These are phyloP conservation scores for Columba janthina DNA, from an alignment of 2,113 vertebrate species.

Conservation along the genomic window DNA sequence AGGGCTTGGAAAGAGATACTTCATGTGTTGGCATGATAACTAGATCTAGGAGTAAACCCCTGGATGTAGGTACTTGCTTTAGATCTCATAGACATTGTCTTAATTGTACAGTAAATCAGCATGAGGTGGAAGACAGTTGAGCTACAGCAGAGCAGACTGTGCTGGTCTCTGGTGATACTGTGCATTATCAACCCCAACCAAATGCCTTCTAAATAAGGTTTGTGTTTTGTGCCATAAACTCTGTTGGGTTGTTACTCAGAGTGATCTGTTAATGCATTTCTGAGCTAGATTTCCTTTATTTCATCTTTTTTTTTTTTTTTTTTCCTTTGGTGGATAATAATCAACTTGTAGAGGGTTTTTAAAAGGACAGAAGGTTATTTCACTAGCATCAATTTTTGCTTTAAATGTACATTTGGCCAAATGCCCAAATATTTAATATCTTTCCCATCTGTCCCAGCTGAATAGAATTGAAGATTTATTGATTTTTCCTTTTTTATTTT, in stretches of 20 bases:
- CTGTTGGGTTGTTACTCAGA: neutral
- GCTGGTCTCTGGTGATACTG: neutral
- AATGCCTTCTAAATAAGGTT: conserved; percentile 28
- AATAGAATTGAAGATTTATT: conserved; percentile 50
- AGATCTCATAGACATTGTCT: conserved; percentile 47
- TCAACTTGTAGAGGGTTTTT: conserved; percentile 24
- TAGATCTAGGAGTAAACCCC: neutral
- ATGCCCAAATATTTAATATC: conserved; percentile 51
- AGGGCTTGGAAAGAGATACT: neutral
- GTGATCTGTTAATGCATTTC: conserved; percentile 43
- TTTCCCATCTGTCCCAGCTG: conserved; percentile 46
- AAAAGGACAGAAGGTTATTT: conserved; percentile 63
- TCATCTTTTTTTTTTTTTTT: neutral
- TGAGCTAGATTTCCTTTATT: neutral
- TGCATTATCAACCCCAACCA: conserved; percentile 5
- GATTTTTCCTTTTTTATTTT: neutral
- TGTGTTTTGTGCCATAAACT: conserved; percentile 18
- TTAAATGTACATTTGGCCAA: conserved; percentile 48
- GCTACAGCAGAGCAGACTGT: neutral
- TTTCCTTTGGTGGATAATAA: neutral
- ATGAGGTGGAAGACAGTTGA: neutral
- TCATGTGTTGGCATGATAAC: conserved; percentile 9
- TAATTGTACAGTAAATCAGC: conserved; percentile 54
- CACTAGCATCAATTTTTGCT: conserved; percentile 45
- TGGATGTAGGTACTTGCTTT: conserved; percentile 7